A percentile compares a stretch with the other conserved stretches of the same genome.
phyloP scores from a whole-genome alignment of 2,888 invertebrate genomes.

The Disparrhopalites patrizii region DNA sequence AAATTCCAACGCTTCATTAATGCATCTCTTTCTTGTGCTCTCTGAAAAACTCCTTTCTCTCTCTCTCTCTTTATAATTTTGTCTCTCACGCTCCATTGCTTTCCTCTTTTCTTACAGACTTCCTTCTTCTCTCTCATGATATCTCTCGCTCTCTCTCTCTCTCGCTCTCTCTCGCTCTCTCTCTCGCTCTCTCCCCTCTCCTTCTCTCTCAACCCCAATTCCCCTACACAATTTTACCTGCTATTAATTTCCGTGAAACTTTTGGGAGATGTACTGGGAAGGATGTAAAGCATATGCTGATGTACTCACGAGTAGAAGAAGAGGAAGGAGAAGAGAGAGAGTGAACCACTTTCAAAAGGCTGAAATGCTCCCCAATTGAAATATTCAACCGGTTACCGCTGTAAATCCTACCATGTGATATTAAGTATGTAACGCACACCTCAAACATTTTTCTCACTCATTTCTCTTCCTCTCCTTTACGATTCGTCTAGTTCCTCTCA shows the following conservation, averaged over 20 bases:
- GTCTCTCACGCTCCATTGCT: background rate
- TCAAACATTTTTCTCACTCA: too few relatives aligned
- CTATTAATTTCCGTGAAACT: too few relatives aligned
- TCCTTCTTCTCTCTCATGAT: background rate
- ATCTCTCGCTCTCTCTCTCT: background rate
- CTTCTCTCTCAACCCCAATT: constrained; percentile 12
- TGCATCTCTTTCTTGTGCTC: constrained; percentile 19
- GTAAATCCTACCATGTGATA: too few relatives aligned
- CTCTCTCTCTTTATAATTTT: background rate
- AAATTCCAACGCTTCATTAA: constrained; percentile 35
- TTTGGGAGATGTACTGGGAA: background rate
- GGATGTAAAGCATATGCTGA: background rate
- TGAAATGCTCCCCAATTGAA: too few relatives aligned
- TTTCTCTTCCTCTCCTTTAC: too few relatives aligned
- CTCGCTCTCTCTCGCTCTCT: background rate
- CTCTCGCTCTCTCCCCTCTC: background rate
- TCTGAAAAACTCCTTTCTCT: too few relatives aligned
- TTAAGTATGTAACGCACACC: too few relatives aligned
- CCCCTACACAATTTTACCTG: too few relatives aligned
- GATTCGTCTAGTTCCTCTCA: too few relatives aligned
- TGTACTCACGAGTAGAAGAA: background rate
- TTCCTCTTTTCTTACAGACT: constrained; percentile 8
- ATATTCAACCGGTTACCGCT: background rate
- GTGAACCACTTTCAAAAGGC: too few relatives aligned
- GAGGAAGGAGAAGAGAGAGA: background rate